Evolutionary conservation across 92 coral and sea anemone species (phyloP).

Genomic region (Epizoanthus illoricatus): DNA sequence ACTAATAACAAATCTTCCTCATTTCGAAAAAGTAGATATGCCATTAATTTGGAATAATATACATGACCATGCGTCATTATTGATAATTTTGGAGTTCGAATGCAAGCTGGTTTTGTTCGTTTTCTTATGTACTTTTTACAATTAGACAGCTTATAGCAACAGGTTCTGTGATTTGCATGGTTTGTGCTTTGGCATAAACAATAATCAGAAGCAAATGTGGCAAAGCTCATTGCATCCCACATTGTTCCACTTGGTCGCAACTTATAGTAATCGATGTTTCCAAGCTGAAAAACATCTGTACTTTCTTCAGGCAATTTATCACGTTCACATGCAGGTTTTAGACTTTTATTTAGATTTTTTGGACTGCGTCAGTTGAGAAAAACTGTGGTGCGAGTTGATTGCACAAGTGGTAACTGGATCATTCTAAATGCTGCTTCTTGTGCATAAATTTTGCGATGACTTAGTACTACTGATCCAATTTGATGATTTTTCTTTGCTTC

Average conservation of each 20-base stretch:
- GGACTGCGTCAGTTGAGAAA: slow-evolving; percentile 46
- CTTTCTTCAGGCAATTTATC: slow-evolving; percentile 36
- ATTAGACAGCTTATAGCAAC: slow-evolving; percentile 2
- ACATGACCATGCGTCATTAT: slow-evolving; percentile 6
- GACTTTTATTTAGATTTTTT: slow-evolving; percentile 35
- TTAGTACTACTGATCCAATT: slow-evolving; percentile 27
- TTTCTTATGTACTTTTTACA: too few species aligned
- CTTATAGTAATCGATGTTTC: slow-evolving; percentile 31
- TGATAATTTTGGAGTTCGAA: too few species aligned
- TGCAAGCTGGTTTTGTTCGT: too few species aligned
- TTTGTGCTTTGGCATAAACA: slow-evolving; percentile 12
- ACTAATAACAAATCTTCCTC: slow-evolving; percentile 25
- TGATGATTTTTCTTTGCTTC: slow-evolving; percentile 43
- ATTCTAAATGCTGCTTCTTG: slow-evolving; percentile 56
- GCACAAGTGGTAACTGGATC: slow-evolving; percentile 34
- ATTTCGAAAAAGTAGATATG: slow-evolving; percentile 42
- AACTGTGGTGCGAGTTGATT: slow-evolving; percentile 43
- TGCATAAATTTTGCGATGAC: slow-evolving; percentile 37
- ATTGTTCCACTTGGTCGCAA: slow-evolving; percentile 43
- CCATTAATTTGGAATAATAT: slow-evolving; percentile 41
- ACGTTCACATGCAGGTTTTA: slow-evolving; percentile 30
- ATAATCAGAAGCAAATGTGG: slow-evolving; percentile 46
- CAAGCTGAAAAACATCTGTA: slow-evolving; percentile 45
- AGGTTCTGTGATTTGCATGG: slow-evolving; percentile 22
- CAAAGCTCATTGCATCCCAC: slow-evolving; percentile 27